phyloP scores from a whole-genome alignment of 2,797 vertebrate genomes.

The Tokudaia tokunoshimensis region DNA sequence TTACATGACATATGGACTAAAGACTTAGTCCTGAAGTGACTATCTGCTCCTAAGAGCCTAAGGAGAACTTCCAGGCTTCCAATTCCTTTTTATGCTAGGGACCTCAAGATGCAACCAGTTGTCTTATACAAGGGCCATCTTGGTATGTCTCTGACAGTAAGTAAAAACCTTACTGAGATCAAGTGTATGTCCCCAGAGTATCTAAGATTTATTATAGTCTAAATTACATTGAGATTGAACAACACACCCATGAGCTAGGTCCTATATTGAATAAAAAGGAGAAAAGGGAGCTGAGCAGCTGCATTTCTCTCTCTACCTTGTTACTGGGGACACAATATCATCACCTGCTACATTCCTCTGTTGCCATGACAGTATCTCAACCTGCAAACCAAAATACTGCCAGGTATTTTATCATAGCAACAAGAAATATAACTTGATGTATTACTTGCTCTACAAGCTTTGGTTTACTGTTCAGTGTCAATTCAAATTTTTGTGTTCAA shows the following conservation, averaged over 20 bases:
- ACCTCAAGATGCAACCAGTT: not conserved
- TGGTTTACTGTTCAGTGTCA: not conserved
- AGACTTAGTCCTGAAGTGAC: not conserved
- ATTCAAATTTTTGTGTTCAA: not conserved
- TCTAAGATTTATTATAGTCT: not conserved
- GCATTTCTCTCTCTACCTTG: not conserved
- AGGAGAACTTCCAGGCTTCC: not conserved
- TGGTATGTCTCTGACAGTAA: not conserved
- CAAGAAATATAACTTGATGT: not conserved
- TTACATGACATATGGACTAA: not conserved
- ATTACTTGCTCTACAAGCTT: slow-evolving; percentile 9
- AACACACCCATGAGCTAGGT: not conserved
- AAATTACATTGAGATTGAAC: not conserved
- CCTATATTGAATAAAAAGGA: not conserved
- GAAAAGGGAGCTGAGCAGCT: not conserved
- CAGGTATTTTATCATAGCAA: not conserved
- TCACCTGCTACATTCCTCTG: not conserved
- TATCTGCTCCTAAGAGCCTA: not conserved
- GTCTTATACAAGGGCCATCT: not conserved
- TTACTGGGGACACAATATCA: not conserved
- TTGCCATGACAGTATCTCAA: not conserved
- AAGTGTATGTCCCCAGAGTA: too few species aligned
- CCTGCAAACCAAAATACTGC: not conserved
- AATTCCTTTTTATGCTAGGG: not conserved
- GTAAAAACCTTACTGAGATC: not conserved